A percentile compares a stretch with the other conserved stretches of the same genome.
Conservation (phyloP, 2,888 invertebrate species). For the Linnaemya tessellans region DNA sequence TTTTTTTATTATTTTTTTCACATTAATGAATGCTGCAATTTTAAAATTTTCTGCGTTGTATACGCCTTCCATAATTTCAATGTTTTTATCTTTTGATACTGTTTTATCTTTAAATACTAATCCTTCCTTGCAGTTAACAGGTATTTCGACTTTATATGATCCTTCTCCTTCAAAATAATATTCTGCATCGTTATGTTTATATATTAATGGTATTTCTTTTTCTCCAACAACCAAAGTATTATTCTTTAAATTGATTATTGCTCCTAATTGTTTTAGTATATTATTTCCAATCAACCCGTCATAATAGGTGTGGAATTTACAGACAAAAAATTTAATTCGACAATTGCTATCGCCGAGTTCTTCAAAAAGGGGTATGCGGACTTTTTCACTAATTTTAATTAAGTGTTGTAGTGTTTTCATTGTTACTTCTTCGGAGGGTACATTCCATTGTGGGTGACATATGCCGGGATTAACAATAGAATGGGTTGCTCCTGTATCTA, state of each 20-base stretch:
- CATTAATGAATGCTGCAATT: no score
- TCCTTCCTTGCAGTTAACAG: neutral
- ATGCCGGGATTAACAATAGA: no score
- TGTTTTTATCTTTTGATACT: neutral
- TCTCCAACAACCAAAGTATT: neutral
- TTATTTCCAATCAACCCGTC: conserved; percentile 7
- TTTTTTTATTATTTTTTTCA: conserved; percentile 2
- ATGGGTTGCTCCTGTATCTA: no score
- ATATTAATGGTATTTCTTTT: conserved; percentile 7
- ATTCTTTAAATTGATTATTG: conserved; percentile 10
- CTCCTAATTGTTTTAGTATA: conserved; percentile 39
- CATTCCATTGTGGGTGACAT: no score
- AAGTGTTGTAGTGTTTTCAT: conserved; percentile 35
- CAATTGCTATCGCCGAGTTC: conserved; percentile 43
- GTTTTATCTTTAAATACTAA: conserved; percentile 19
- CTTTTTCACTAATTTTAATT: conserved; percentile 26
- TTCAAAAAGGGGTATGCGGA: conserved; percentile 45
- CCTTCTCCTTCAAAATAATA: no score
- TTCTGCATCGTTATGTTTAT: neutral
- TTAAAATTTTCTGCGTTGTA: conserved; percentile 21
- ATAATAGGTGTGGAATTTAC: conserved; percentile 48
- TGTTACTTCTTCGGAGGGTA: neutral
- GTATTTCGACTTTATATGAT: no score
- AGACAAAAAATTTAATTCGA: conserved; percentile 46
- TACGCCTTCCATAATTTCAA: conserved; percentile 28